A percentile compares a stretch with the other conserved stretches of the same genome.
Evolutionary conservation across 1,140 invertebrate genomes (phyloP).

Genomic region (Trachymyrmex cornetzi): DNA sequence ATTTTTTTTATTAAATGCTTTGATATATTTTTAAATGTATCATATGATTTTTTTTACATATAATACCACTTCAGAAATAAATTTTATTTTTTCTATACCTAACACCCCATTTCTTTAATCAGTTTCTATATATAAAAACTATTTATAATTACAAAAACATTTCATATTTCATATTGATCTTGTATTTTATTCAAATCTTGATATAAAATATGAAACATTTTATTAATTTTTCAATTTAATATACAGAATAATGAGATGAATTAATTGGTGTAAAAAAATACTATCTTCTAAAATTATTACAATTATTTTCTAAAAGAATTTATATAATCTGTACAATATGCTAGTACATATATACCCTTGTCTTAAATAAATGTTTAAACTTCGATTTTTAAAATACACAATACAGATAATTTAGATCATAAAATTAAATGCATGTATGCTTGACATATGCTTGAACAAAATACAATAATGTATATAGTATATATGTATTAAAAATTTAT

Average conservation of each 20-base stretch:
- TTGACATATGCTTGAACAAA: not conserved
- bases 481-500: constrained; percentile 10
- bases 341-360: not conserved
- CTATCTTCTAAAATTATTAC: not conserved
- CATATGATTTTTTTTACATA: not conserved
- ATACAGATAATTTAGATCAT: not conserved
- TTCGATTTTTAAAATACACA: constrained; percentile 1
- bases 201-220: not conserved
- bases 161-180: not conserved
- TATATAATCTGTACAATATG: not conserved
- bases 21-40: not conserved
- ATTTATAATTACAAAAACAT: not conserved
- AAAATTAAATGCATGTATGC: not conserved
- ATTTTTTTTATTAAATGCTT: not conserved
- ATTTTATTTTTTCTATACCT: too few species aligned
- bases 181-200: not conserved
- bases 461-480: not conserved
- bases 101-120: not conserved
- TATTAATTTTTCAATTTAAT: not conserved
- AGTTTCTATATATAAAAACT: not conserved
- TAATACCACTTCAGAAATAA: too few species aligned
- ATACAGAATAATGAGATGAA: not conserved
- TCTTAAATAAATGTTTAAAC: not conserved
- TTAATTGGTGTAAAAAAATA: not conserved
- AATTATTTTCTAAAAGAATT: not conserved